These are phyloP conservation scores for Mola mola DNA, from an alignment of 2,113 vertebrate genomes.

Conservation along the genomic window DNA sequence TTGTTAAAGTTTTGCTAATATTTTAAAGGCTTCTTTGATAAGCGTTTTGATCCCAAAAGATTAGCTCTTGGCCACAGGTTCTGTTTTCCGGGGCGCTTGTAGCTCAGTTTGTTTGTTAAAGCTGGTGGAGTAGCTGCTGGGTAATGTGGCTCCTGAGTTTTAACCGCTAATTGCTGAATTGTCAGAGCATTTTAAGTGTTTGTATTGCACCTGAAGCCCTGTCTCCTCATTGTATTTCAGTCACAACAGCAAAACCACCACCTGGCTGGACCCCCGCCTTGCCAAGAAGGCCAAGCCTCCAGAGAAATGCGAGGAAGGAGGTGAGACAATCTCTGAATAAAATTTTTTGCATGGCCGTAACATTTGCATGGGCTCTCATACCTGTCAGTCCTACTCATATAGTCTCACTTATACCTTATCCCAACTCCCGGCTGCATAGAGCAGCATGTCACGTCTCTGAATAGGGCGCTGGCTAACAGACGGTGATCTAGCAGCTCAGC, in stretches of 20 bases:
- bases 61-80: slow-evolving; percentile 7
- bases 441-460: slow-evolving; percentile 13
- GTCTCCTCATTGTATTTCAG: slow-evolving; percentile 75
- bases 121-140: slow-evolving; percentile 11
- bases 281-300: slow-evolving; percentile 97
- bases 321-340: slow-evolving; percentile 80
- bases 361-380: not conserved
- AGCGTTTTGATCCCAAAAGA: slow-evolving; percentile 41
- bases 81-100: slow-evolving; percentile 1
- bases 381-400: not conserved
- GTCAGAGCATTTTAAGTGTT: slow-evolving; percentile 8
- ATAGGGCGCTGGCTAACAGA: slow-evolving; percentile 47
- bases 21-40: slow-evolving; percentile 36
- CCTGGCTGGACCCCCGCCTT: slow-evolving; percentile 97
- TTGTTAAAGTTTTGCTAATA: slow-evolving; percentile 24
- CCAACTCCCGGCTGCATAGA: slow-evolving; percentile 13
- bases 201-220: slow-evolving; percentile 11
- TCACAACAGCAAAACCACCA: slow-evolving; percentile 98
- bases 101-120: slow-evolving; percentile 20
- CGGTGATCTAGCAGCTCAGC: slow-evolving; percentile 41
- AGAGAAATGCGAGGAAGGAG: slow-evolving; percentile 97
- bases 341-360: not conserved
- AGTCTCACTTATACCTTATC: not conserved
- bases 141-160: slow-evolving; percentile 14
- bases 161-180: slow-evolving; percentile 25